Conservation (phyloP, 1,140 invertebrate genomes). For the Trinorchestia longiramus region DNA sequence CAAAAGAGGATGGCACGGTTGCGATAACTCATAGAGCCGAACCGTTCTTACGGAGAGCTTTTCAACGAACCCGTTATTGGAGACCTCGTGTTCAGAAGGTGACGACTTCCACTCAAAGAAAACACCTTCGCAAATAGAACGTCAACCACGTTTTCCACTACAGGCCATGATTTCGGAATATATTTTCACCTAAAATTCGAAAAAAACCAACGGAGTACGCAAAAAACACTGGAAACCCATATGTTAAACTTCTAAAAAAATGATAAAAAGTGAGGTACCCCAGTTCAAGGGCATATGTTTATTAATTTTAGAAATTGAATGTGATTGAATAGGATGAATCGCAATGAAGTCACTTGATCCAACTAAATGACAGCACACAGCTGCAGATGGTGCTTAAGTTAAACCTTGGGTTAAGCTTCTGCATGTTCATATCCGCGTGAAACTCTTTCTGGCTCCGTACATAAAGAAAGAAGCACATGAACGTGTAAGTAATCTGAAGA, state of each 20-base stretch:
- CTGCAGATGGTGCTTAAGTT: not conserved
- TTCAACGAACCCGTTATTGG: slow-evolving; percentile 47
- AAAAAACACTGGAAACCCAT: not conserved
- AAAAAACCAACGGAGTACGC: not conserved
- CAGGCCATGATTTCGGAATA: not conserved
- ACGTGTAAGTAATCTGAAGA: not conserved
- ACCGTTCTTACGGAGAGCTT: not conserved
- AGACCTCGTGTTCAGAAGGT: not conserved
- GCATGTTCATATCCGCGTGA: not conserved
- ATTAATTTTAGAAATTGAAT: not conserved
- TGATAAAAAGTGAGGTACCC: not conserved
- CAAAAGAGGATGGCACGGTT: not conserved
- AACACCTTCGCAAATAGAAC: not conserved
- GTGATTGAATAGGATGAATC: not conserved
- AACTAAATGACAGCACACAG: not conserved
- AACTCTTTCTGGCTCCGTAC: not conserved
- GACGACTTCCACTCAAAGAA: slow-evolving; percentile 13
- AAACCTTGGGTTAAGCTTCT: not conserved
- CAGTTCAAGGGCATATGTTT: not conserved
- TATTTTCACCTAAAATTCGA: not conserved
- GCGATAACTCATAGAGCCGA: slow-evolving; percentile 26
- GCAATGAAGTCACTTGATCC: not conserved
- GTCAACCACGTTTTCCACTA: not conserved
- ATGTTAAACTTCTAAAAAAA: not conserved
- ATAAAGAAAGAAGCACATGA: not conserved